A percentile compares a stretch with the other conserved stretches of the same genome.
Conservation (phyloP, 2,888 invertebrate species). For the Torymus auratus region DNA sequence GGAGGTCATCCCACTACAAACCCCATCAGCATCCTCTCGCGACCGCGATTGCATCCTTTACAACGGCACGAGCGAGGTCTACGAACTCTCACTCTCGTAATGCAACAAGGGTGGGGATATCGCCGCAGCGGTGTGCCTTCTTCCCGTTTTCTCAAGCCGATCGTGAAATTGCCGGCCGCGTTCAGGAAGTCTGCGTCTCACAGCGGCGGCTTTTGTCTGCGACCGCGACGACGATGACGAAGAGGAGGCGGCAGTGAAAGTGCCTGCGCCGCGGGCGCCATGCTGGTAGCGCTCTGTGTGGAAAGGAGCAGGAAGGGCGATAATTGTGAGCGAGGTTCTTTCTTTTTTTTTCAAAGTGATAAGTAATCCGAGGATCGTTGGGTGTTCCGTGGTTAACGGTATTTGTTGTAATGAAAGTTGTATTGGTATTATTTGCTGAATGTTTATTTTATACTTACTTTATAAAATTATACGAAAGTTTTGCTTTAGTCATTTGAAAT, state of each 20-base stretch:
- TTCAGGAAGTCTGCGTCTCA: constrained; percentile 69
- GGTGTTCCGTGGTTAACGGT: too few relatives aligned
- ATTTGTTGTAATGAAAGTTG: too few relatives aligned
- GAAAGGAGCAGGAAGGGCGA: neutral
- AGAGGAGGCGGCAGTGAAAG: neutral
- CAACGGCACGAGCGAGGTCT: constrained; percentile 22
- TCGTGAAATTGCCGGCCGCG: constrained; percentile 62
- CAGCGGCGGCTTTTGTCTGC: constrained; percentile 29
- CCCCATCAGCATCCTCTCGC: too few relatives aligned
- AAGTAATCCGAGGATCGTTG: too few relatives aligned
- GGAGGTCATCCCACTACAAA: too few relatives aligned
- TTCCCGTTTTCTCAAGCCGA: constrained; percentile 58
- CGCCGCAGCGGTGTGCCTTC: constrained; percentile 12
- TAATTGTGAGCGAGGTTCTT: neutral
- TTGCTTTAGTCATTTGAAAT: too few relatives aligned
- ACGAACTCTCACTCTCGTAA: constrained; percentile 38
- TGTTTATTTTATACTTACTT: too few relatives aligned
- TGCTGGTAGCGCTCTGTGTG: neutral
- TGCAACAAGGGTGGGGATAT: neutral
- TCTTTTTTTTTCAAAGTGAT: neutral
- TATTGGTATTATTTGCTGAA: too few relatives aligned
- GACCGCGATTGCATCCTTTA: too few relatives aligned
- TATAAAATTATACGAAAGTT: too few relatives aligned
- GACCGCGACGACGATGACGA: neutral
- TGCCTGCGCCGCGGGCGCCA: neutral